Evolutionary conservation across 2,113 vertebrate genomes (phyloP).

Genomic region (Pionites leucogaster): DNA sequence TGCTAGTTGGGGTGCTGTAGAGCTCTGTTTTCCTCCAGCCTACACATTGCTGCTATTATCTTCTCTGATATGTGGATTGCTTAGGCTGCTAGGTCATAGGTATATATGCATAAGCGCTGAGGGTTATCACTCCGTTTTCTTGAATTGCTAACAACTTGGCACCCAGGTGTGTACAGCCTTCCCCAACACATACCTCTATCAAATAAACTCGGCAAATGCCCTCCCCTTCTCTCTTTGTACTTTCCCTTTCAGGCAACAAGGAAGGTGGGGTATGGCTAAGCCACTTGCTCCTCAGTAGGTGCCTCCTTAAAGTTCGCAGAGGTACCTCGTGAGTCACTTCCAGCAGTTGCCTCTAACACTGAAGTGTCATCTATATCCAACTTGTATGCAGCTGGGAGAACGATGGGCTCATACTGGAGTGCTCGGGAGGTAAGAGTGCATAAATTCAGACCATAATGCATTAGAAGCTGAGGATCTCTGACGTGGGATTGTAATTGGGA

Average conservation of each 20-base stretch:
- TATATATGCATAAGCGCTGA: not conserved
- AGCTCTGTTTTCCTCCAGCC: not conserved
- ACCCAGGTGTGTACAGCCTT: not conserved
- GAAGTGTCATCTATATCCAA: not conserved
- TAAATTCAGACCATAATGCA: not conserved
- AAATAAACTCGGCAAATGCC: not conserved
- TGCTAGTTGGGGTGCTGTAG: not conserved
- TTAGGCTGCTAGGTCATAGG: not conserved
- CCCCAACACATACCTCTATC: not conserved
- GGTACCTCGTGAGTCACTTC: not conserved
- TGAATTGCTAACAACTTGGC: not conserved
- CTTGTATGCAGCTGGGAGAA: not conserved
- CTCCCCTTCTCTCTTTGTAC: not conserved
- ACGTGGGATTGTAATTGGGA: not conserved
- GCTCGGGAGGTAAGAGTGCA: not conserved
- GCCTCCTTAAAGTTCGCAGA: not conserved
- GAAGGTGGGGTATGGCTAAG: conserved; percentile 19
- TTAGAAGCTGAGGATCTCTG: not conserved
- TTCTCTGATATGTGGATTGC: not conserved
- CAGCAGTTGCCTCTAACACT: not conserved
- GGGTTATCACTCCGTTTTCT: not conserved
- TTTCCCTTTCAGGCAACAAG: conserved; percentile 10
- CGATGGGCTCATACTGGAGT: conserved; percentile 54
- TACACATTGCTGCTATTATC: not conserved
- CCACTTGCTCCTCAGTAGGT: not conserved